These are phyloP conservation scores for Gambelia wislizenii DNA, from an alignment of 2,797 vertebrate genomes.

Conservation along the genomic window DNA sequence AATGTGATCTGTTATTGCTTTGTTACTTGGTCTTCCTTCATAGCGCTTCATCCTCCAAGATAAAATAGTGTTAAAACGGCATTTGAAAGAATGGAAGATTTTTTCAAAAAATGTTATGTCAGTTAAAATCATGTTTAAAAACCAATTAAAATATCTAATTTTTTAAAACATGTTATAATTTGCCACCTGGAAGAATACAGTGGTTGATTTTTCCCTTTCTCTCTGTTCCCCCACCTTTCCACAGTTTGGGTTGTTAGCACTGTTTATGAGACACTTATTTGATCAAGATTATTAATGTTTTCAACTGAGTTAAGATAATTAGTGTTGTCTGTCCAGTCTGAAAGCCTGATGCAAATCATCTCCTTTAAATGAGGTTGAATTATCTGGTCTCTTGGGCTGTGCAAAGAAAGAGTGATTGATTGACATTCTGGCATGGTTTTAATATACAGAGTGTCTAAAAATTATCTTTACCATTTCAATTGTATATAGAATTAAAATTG, in stretches of 20 bases:
- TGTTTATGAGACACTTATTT: conserved; percentile 63
- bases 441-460: conserved; percentile 20
- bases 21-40: too few relatives aligned
- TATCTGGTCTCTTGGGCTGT: conserved; percentile 70
- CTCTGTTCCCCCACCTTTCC: conserved; percentile 29
- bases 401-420: conserved; percentile 64
- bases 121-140: background rate
- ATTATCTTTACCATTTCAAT: too few relatives aligned
- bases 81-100: too few relatives aligned
- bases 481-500: too few relatives aligned
- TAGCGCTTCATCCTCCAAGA: too few relatives aligned
- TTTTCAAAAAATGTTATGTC: too few relatives aligned
- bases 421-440: conserved; percentile 60
- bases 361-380: conserved; percentile 67
- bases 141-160: background rate
- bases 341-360: conserved; percentile 58
- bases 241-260: background rate
- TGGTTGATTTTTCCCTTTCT: background rate
- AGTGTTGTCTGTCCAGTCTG: conserved; percentile 56
- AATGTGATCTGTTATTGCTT: too few relatives aligned
- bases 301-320: conserved; percentile 62
- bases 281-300: conserved; percentile 69
- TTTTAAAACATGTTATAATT: background rate
- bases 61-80: too few relatives aligned
- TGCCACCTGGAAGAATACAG: background rate